Percentiles rank a stretch among this genome's conserved stretches.
Evolutionary conservation across 2,797 vertebrate species (phyloP).

Genomic region (Sarcoramphus papa): DNA sequence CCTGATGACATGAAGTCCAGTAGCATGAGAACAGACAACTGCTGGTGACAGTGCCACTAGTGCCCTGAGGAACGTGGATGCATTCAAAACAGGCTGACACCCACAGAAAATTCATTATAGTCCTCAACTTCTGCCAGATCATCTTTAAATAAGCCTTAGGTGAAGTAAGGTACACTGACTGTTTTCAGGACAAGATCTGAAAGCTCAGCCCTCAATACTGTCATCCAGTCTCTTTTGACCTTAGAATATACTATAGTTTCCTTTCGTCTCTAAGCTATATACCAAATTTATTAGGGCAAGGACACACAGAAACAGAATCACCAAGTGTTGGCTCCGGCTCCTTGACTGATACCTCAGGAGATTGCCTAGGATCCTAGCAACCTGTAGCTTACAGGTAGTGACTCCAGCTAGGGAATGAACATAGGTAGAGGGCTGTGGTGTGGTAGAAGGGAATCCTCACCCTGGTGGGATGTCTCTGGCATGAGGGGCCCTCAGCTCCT

Average conservation of each 20-base stretch:
- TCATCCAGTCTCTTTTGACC: not conserved
- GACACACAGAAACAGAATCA: not conserved
- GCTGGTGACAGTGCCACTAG: not conserved
- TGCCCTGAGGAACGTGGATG: not conserved
- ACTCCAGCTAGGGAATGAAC: not conserved
- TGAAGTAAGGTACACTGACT: not conserved
- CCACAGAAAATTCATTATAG: not conserved
- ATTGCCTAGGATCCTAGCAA: not conserved
- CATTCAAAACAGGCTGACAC: not conserved
- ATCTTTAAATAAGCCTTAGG: not conserved
- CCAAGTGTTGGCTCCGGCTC: not conserved
- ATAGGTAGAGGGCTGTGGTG: not conserved
- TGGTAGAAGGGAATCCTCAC: not conserved
- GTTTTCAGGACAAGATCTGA: not conserved
- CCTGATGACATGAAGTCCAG: not conserved
- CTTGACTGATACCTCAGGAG: not conserved
- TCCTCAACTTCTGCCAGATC: not conserved
- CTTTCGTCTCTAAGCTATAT: not conserved
- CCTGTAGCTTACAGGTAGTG: not conserved
- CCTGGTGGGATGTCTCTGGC: not conserved
- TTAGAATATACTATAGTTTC: not conserved
- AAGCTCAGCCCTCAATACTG: not conserved
- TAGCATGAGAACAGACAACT: not conserved
- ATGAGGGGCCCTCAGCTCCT: not conserved
- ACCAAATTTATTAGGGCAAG: not conserved